Conservation (phyloP, 2,797 vertebrate genomes). For the Danio aesculapii region DNA sequence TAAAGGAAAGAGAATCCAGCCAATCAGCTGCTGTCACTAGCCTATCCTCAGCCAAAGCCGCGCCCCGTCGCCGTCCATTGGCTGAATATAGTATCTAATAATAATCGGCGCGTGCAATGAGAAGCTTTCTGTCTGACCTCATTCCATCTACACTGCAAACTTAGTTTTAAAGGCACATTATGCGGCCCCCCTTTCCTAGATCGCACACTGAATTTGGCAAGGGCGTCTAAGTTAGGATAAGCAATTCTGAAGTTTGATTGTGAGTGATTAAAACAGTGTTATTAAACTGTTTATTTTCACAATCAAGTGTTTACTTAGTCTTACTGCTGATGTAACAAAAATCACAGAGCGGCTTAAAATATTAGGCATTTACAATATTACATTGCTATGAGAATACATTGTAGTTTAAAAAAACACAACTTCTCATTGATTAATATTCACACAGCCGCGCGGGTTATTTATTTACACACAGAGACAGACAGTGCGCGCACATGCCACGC, state of each 20-base stretch:
- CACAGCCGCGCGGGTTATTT: neutral
- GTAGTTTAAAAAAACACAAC: neutral
- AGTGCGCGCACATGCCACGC: constrained; percentile 32
- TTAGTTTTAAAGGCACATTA: constrained; percentile 80
- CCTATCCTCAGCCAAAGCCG: constrained; percentile 80
- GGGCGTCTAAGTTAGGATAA: constrained; percentile 43
- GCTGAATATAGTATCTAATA: constrained; percentile 89
- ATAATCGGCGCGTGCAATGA: constrained; percentile 97
- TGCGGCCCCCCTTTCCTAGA: constrained; percentile 61
- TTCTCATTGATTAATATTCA: neutral
- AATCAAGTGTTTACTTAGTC: neutral
- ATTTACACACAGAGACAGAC: constrained; percentile 24
- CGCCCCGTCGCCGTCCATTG: constrained; percentile 84
- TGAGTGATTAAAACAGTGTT: neutral
- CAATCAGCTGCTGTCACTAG: constrained; percentile 93
- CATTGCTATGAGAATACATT: neutral
- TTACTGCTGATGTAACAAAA: neutral
- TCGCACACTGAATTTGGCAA: constrained; percentile 67
- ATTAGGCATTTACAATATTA: neutral
- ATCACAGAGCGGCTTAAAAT: neutral
- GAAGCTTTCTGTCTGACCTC: constrained; percentile 98
- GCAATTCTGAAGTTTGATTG: constrained; percentile 32
- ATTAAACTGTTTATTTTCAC: neutral
- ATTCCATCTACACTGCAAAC: constrained; percentile 94
- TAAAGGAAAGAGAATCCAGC: constrained; percentile 65